A percentile compares a stretch with the other conserved stretches of the same genome.
Conservation (phyloP, 2,113 vertebrate species). For the Mellivora capensis region DNA sequence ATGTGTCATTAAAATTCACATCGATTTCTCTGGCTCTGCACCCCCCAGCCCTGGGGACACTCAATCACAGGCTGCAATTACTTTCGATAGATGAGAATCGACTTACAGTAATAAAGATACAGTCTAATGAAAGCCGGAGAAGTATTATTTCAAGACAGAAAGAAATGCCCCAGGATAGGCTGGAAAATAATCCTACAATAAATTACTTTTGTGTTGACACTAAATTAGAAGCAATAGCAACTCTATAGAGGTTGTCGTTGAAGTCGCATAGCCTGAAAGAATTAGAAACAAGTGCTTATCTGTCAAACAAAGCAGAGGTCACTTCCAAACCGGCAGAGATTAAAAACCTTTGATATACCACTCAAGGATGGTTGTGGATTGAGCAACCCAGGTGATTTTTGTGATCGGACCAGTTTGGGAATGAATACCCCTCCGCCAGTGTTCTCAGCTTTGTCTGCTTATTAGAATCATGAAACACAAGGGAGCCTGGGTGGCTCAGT, state of each 20-base stretch:
- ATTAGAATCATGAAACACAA: neutral
- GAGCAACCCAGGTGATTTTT: neutral
- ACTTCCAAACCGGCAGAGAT: neutral
- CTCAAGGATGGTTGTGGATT: neutral
- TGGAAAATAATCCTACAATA: neutral
- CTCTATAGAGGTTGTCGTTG: conserved; percentile 8
- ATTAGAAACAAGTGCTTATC: conserved; percentile 3
- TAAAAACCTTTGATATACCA: neutral
- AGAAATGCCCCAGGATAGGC: neutral
- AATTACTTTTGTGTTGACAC: neutral
- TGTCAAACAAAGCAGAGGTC: neutral
- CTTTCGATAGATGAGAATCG: conserved; percentile 9
- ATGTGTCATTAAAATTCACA: neutral
- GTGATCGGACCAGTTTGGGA: neutral
- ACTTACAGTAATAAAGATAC: conserved; percentile 29
- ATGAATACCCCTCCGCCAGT: neutral
- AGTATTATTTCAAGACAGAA: conserved; percentile 24
- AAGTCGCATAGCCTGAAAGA: neutral
- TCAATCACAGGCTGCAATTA: neutral
- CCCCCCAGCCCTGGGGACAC: neutral
- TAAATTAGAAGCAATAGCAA: neutral
- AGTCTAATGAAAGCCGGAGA: neutral
- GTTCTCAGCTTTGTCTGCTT: neutral
- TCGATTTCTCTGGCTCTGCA: neutral
- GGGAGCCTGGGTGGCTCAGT: too few species aligned